Conservation (phyloP, 2,888 invertebrate species). For the Megaustenia siamemsis region DNA sequence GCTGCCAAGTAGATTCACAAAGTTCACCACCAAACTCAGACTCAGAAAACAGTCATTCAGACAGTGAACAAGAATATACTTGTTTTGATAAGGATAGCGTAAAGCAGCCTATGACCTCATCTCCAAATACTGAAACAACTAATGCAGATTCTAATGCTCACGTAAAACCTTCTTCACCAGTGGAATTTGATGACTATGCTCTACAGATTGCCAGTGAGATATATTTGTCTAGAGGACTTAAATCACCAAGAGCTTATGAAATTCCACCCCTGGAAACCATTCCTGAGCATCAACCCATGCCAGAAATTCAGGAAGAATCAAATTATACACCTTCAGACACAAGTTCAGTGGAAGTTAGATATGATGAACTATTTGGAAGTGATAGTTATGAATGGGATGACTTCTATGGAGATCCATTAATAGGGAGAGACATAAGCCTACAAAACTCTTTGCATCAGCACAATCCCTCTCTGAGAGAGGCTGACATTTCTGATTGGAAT, state of each 20-base stretch:
- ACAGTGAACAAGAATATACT: conserved; percentile 54
- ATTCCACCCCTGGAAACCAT: conserved; percentile 67
- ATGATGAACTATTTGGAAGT: conserved; percentile 65
- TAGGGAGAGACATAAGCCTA: conserved; percentile 62
- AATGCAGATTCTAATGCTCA: not conserved
- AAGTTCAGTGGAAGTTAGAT: conserved; percentile 60
- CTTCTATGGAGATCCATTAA: conserved; percentile 70
- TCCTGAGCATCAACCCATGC: conserved; percentile 64
- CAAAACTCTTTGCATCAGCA: conserved; percentile 27
- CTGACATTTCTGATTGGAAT: conserved; percentile 58
- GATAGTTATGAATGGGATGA: conserved; percentile 76
- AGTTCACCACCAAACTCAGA: conserved; percentile 43
- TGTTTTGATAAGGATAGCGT: conserved; percentile 47
- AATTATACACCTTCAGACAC: conserved; percentile 59
- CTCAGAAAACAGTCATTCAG: conserved; percentile 43
- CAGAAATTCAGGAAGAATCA: conserved; percentile 38
- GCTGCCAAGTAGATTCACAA: conserved; percentile 16
- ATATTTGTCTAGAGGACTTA: conserved; percentile 69
- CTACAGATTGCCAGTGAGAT: conserved; percentile 66
- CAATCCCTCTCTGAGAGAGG: conserved; percentile 32
- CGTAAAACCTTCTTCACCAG: not conserved
- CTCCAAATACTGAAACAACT: not conserved
- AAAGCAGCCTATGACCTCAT: conserved; percentile 11
- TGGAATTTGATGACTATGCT: conserved; percentile 56
- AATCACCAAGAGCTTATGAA: conserved; percentile 63